Percentiles rank a stretch among this genome's conserved stretches.
phyloP scores from a whole-genome alignment of 2,113 vertebrate species.

The Callaeas wilsoni region DNA sequence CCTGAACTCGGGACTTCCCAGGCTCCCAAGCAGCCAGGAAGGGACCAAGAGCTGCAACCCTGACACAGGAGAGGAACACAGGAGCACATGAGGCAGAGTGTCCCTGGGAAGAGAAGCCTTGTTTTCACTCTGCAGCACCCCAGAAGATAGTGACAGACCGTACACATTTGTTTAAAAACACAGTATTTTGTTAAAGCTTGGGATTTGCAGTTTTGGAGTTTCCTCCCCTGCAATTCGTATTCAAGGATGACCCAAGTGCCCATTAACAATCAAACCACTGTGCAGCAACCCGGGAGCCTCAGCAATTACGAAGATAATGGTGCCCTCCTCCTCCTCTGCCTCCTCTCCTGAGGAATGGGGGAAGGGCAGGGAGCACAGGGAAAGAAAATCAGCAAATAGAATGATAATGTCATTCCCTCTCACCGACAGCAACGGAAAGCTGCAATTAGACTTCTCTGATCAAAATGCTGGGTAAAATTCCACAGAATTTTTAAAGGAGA shows the following conservation, averaged over 20 bases:
- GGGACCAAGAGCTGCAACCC: background rate
- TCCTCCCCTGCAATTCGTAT: conserved; percentile 62
- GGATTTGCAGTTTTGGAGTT: conserved; percentile 51
- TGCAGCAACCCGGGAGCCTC: conserved; percentile 58
- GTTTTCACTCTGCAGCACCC: background rate
- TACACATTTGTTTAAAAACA: background rate
- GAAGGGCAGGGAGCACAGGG: background rate
- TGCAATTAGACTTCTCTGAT: conserved; percentile 52
- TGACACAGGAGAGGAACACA: background rate
- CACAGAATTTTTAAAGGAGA: background rate
- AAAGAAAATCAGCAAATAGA: conserved; percentile 50
- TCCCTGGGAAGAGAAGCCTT: background rate
- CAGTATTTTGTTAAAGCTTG: background rate
- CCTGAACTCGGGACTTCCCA: background rate
- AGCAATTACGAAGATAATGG: conserved; percentile 69
- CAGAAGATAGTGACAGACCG: background rate
- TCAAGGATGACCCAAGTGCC: conserved; percentile 65
- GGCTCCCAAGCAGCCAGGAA: background rate
- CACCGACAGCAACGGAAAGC: conserved; percentile 22
- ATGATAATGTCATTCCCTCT: conserved; percentile 54
- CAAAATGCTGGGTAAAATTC: conserved; percentile 12
- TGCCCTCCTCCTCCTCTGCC: conserved; percentile 57
- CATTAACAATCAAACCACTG: conserved; percentile 71
- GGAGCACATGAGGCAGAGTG: background rate
- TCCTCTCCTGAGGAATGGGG: conserved; percentile 46